Evolutionary conservation across 2,113 vertebrate species (phyloP).

Genomic region (Potamarius usumacintae): DNA sequence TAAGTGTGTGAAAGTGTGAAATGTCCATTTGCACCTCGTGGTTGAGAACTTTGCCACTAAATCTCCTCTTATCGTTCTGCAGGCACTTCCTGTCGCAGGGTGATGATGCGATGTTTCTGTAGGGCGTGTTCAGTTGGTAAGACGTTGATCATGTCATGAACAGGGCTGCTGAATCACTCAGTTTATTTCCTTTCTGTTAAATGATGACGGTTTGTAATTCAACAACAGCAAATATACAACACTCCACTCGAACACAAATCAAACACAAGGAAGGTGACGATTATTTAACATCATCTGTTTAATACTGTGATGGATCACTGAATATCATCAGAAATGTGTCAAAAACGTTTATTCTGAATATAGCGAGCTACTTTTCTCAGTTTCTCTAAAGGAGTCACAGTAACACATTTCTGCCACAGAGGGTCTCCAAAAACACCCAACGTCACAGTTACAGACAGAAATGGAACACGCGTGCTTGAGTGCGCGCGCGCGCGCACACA

Average conservation of each 20-base stretch:
- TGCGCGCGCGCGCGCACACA: no score
- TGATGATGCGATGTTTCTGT: not conserved
- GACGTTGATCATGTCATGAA: slow-evolving; percentile 57
- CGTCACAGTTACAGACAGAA: not conserved
- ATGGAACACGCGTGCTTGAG: no score
- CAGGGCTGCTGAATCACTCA: slow-evolving; percentile 66
- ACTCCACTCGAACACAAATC: slow-evolving; percentile 52
- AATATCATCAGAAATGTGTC: not conserved
- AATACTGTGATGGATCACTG: not conserved
- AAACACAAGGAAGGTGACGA: not conserved
- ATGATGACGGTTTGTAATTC: slow-evolving; percentile 59
- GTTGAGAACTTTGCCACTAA: not conserved
- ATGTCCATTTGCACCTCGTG: no score
- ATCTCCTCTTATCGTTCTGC: not conserved
- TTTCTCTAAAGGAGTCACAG: not conserved
- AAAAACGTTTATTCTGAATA: not conserved
- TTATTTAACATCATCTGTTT: not conserved
- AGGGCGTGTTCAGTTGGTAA: slow-evolving; percentile 53
- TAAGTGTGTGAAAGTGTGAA: no score
- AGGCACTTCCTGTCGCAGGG: not conserved
- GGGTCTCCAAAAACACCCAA: not conserved
- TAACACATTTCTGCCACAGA: not conserved
- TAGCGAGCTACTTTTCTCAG: no score
- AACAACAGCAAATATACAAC: slow-evolving; percentile 69
- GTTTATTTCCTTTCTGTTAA: slow-evolving; percentile 69